Percentiles rank a stretch among this genome's conserved stretches.
Conservation (phyloP, 2,113 vertebrate species). For the Xenopus borealis region DNA sequence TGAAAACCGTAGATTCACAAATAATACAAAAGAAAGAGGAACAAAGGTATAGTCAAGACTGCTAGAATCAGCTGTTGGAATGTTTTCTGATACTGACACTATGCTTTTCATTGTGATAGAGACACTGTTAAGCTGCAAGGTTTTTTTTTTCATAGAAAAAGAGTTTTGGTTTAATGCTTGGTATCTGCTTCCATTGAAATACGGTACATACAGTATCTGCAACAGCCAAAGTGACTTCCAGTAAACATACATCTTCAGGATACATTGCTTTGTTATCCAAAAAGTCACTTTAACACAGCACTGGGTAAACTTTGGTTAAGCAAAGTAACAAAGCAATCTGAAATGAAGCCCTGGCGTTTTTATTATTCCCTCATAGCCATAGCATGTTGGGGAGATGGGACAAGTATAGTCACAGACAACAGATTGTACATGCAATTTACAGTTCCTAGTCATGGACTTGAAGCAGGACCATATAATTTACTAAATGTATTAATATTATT, state of each 20-base stretch:
- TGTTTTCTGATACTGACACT: slow-evolving; percentile 34
- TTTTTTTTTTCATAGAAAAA: slow-evolving; percentile 27
- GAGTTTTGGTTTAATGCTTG: slow-evolving; percentile 9
- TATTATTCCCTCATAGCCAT: too few species aligned
- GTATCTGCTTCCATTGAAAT: slow-evolving; percentile 26
- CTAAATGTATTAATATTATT: too few species aligned
- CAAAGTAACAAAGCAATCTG: too few species aligned
- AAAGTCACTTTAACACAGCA: slow-evolving; percentile 16
- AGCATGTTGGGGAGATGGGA: too few species aligned
- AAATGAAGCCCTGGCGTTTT: too few species aligned
- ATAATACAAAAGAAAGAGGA: slow-evolving; percentile 39
- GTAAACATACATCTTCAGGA: slow-evolving; percentile 28
- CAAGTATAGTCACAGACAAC: too few species aligned
- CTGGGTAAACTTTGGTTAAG: slow-evolving; percentile 1
- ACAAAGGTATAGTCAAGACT: slow-evolving; percentile 32
- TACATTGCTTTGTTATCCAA: slow-evolving; percentile 16
- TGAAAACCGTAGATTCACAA: slow-evolving; percentile 25
- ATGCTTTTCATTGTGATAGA: slow-evolving; percentile 34
- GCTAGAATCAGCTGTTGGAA: slow-evolving; percentile 24
- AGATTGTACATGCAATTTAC: too few species aligned
- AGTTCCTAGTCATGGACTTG: too few species aligned
- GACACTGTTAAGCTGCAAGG: slow-evolving; percentile 24
- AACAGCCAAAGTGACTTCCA: slow-evolving; percentile 28
- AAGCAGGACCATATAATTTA: too few species aligned
- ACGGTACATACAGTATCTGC: neutral